phyloP scores from a whole-genome alignment of 2,113 vertebrate species.

The Lasiurus cinereus region DNA sequence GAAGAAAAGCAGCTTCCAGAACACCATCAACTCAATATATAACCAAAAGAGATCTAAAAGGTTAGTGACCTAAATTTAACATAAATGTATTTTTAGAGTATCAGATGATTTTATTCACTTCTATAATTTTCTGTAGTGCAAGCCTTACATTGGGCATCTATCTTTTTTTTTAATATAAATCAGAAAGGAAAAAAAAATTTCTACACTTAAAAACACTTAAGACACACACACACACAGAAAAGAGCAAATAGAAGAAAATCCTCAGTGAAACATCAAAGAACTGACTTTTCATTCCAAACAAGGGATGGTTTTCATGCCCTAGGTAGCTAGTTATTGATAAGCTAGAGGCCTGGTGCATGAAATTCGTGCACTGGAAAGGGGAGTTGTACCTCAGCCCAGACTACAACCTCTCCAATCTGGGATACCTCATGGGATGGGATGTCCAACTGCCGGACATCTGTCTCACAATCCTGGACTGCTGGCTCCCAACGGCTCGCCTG shows the following conservation, averaged over 20 bases:
- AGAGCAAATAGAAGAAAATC: neutral
- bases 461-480: too few relatives aligned
- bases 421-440: too few relatives aligned
- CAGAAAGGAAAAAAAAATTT: neutral
- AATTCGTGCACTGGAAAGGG: too few relatives aligned
- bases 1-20: neutral
- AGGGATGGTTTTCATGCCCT: constrained; percentile 28
- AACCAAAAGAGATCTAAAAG: neutral
- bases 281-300: constrained; percentile 34
- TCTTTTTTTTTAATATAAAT: constrained; percentile 20
- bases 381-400: too few relatives aligned
- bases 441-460: too few relatives aligned
- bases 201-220: neutral
- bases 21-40: neutral
- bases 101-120: neutral
- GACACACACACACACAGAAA: neutral
- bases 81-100: neutral
- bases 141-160: neutral
- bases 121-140: neutral
- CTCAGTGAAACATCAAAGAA: constrained; percentile 16
- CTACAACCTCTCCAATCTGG: too few relatives aligned
- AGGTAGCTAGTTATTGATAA: neutral
- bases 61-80: neutral
- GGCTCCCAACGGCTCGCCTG: too few relatives aligned
- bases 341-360: too few relatives aligned